Conservation (phyloP, 2,888 invertebrate genomes). For the Galerucella calmariensis region DNA sequence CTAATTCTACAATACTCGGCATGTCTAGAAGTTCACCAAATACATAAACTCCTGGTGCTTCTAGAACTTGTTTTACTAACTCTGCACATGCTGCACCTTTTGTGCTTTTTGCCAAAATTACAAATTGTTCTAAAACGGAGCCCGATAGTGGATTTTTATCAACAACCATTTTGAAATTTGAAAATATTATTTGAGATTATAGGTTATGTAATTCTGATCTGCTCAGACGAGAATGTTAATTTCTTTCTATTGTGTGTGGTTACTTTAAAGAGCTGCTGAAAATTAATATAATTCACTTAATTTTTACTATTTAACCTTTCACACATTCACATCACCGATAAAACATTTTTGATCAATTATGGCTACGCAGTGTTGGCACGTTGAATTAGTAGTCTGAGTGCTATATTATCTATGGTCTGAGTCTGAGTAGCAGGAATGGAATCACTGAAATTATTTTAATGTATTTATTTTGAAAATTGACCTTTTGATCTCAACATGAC, state of each 20-base stretch:
- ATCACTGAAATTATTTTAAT: no score
- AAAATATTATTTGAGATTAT: slow-evolving; percentile 16
- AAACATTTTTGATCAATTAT: background rate
- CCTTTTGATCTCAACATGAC: no score
- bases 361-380: background rate
- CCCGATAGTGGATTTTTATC: slow-evolving; percentile 69
- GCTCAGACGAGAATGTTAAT: background rate
- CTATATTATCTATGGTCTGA: no score
- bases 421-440: no score
- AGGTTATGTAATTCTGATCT: slow-evolving; percentile 13
- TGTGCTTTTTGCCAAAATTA: slow-evolving; percentile 87
- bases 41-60: slow-evolving; percentile 92
- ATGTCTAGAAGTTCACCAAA: slow-evolving; percentile 94
- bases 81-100: slow-evolving; percentile 92
- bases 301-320: no score
- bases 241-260: background rate
- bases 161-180: slow-evolving; percentile 62
- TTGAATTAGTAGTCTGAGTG: background rate
- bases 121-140: slow-evolving; percentile 90
- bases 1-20: slow-evolving; percentile 90
- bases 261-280: background rate
- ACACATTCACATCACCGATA: background rate
- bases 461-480: no score
- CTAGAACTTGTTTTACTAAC: slow-evolving; percentile 90
- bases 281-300: background rate